phyloP scores from a whole-genome alignment of 2,797 vertebrate genomes.

The Xerus rutilus region DNA sequence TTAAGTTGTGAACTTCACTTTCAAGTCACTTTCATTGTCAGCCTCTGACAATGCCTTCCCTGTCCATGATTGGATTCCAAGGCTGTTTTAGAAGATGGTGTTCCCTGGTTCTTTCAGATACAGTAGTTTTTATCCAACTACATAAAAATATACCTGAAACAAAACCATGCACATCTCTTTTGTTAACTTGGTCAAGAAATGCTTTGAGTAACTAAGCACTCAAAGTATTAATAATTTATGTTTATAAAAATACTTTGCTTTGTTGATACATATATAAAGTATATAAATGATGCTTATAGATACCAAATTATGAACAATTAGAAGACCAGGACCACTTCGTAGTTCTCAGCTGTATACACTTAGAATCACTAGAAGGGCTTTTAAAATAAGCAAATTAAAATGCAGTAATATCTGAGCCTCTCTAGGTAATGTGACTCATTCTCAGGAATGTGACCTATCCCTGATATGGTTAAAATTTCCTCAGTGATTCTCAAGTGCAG shows the following conservation, averaged over 20 bases:
- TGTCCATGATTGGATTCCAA: background rate
- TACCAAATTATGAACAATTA: slow-evolving; percentile 22
- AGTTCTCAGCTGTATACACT: background rate
- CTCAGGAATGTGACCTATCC: background rate
- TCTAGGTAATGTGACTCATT: background rate
- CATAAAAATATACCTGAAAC: background rate
- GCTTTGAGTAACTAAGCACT: background rate
- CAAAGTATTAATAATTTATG: background rate
- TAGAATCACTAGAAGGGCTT: background rate
- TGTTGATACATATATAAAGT: slow-evolving; percentile 9
- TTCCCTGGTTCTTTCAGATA: background rate
- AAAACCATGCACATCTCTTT: background rate
- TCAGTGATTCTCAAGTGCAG: background rate
- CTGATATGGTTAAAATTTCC: background rate
- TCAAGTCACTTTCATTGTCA: background rate
- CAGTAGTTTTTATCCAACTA: background rate
- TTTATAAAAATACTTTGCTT: background rate
- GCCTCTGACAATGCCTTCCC: background rate
- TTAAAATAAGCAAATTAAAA: background rate
- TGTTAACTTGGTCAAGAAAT: background rate
- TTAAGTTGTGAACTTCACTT: background rate
- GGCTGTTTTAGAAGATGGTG: background rate
- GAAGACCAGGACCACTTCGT: background rate
- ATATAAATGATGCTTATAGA: background rate
- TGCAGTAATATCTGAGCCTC: background rate